phyloP scores from a whole-genome alignment of 1,140 invertebrate species.

The Neotoxoptera formosana region DNA sequence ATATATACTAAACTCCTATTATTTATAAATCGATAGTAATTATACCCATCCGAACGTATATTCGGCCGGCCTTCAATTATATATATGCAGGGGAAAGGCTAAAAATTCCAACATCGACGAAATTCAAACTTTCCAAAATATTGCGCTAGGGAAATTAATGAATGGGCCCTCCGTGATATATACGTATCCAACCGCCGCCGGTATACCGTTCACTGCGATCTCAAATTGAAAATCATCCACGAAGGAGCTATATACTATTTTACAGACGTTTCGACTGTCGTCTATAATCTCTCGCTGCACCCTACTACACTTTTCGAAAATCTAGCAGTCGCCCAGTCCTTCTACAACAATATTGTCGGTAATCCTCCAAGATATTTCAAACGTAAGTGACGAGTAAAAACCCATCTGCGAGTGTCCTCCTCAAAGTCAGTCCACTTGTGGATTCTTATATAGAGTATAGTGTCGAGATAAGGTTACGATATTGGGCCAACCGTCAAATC shows the following conservation, averaged over 20 bases:
- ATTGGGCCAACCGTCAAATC: background rate
- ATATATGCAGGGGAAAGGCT: background rate
- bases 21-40: background rate
- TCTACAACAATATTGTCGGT: background rate
- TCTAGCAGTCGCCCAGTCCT: background rate
- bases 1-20: background rate
- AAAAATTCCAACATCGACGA: background rate
- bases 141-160: background rate
- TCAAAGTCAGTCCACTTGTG: background rate
- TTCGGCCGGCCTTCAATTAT: background rate
- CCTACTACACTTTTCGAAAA: background rate
- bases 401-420: background rate
- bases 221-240: background rate
- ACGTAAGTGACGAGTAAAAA: background rate
- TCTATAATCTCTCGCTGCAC: background rate
- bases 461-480: background rate
- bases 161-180: background rate
- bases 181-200: background rate
- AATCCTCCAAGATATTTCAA: background rate
- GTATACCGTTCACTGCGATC: background rate
- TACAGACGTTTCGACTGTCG: background rate
- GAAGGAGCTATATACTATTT: background rate
- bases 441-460: background rate
- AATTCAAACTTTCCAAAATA: background rate
- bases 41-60: background rate